Evolutionary conservation across 92 coral and sea anemone genomes (phyloP).

Genomic region (Anthopleura xanthogrammica): DNA sequence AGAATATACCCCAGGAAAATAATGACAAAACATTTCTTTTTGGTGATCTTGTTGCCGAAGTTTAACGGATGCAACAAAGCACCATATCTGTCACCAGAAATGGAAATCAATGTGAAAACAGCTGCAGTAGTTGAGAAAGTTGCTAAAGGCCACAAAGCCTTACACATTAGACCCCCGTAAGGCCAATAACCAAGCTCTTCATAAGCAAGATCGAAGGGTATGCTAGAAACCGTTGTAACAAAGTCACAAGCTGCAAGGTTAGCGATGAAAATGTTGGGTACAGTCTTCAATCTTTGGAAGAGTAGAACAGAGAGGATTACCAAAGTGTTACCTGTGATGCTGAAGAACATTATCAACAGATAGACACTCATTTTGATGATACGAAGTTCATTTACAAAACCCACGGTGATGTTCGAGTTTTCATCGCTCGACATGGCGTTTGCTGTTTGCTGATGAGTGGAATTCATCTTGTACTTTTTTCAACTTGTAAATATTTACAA

Average conservation of each 20-base stretch:
- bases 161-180: constrained; percentile 77
- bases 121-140: constrained; percentile 84
- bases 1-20: constrained; percentile 55
- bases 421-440: neutral
- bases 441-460: neutral
- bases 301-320: constrained; percentile 67
- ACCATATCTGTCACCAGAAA: constrained; percentile 83
- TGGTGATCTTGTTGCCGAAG: constrained; percentile 71
- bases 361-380: constrained; percentile 51
- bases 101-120: constrained; percentile 80
- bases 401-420: constrained; percentile 14
- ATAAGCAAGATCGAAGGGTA: constrained; percentile 72
- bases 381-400: constrained; percentile 33
- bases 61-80: constrained; percentile 85
- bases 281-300: constrained; percentile 71
- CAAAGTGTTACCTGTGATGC: constrained; percentile 70
- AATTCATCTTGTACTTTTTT: constrained; percentile 10
- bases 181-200: constrained; percentile 76
- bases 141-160: constrained; percentile 80
- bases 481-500: no score
- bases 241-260: constrained; percentile 92
- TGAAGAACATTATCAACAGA: constrained; percentile 54
- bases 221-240: constrained; percentile 78
- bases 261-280: constrained; percentile 84
- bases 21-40: constrained; percentile 51